These are phyloP conservation scores for Lycodopsis pacificus DNA, from an alignment of 2,797 vertebrate genomes.

Conservation along the genomic window DNA sequence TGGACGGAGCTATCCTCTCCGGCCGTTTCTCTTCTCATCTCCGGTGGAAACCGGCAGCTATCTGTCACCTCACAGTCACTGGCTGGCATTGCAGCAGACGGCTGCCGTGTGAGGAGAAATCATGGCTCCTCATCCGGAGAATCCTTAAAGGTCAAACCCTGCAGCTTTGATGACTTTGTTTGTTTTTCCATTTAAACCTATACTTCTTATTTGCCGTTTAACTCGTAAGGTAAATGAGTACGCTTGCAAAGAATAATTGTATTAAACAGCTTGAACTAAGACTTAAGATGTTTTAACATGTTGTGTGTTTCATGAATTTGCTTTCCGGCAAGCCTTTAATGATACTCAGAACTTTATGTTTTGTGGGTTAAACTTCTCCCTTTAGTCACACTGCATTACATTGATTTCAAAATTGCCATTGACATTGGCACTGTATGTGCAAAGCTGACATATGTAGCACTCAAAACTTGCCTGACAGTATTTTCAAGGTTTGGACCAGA, in stretches of 20 bases:
- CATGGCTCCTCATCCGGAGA: constrained; percentile 39
- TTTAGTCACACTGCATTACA: neutral
- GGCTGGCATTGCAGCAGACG: constrained; percentile 56
- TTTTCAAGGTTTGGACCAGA: constrained; percentile 13
- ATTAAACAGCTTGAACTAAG: neutral
- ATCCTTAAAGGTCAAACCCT: constrained; percentile 68
- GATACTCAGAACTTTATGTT: neutral
- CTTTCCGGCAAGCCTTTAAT: constrained; percentile 2
- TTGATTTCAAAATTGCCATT: neutral
- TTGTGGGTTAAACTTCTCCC: neutral
- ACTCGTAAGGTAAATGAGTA: constrained; percentile 24
- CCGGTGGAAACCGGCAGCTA: constrained; percentile 52
- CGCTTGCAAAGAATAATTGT: constrained; percentile 4
- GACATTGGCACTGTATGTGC: no score
- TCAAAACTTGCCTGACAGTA: neutral
- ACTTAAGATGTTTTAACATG: neutral
- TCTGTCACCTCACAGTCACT: constrained; percentile 62
- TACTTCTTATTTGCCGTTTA: constrained; percentile 19
- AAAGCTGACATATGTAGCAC: constrained; percentile 24
- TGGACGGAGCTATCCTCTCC: constrained; percentile 45
- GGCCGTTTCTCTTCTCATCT: constrained; percentile 60
- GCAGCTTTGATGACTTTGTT: constrained; percentile 44
- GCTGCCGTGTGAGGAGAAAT: constrained; percentile 48
- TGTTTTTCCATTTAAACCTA: constrained; percentile 42
- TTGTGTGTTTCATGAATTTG: neutral